Percentiles rank a stretch among this genome's conserved stretches.
Conservation (phyloP, 2,113 vertebrate genomes). For the Sphyrna mokarran region DNA sequence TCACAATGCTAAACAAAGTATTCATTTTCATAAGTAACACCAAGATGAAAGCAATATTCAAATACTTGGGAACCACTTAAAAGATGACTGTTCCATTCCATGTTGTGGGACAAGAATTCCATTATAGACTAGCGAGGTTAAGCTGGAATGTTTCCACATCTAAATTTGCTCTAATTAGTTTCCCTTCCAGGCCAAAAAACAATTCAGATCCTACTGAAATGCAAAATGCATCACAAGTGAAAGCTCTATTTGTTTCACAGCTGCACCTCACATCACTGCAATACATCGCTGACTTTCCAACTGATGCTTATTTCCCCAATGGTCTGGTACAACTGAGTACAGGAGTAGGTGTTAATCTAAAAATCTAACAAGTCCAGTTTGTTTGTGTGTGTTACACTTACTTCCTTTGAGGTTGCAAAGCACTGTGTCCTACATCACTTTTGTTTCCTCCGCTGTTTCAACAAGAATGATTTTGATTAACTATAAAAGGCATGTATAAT, state of each 20-base stretch:
- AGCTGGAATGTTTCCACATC: slow-evolving; percentile 26
- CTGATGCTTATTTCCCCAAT: neutral
- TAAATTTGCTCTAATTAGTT: slow-evolving; percentile 22
- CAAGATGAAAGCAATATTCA: slow-evolving; percentile 12
- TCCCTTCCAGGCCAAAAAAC: neutral
- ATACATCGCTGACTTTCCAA: neutral
- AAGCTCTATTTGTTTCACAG: neutral
- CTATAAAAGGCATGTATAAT: neutral
- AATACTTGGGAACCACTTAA: slow-evolving; percentile 28
- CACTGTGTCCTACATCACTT: neutral
- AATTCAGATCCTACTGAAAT: neutral
- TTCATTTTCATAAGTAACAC: slow-evolving; percentile 29
- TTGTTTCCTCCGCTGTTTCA: neutral
- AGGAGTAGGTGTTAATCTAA: neutral
- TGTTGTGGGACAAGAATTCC: neutral
- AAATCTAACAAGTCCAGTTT: neutral
- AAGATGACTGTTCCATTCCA: slow-evolving; percentile 10
- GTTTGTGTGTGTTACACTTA: too few species aligned
- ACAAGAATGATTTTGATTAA: neutral
- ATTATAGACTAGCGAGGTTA: neutral
- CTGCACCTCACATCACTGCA: neutral
- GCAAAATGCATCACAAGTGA: neutral
- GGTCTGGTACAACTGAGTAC: neutral
- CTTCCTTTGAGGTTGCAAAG: neutral
- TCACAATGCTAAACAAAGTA: neutral